Evolutionary conservation across 2,113 vertebrate genomes (phyloP).

Genomic region (Thalassoma bifasciatum): DNA sequence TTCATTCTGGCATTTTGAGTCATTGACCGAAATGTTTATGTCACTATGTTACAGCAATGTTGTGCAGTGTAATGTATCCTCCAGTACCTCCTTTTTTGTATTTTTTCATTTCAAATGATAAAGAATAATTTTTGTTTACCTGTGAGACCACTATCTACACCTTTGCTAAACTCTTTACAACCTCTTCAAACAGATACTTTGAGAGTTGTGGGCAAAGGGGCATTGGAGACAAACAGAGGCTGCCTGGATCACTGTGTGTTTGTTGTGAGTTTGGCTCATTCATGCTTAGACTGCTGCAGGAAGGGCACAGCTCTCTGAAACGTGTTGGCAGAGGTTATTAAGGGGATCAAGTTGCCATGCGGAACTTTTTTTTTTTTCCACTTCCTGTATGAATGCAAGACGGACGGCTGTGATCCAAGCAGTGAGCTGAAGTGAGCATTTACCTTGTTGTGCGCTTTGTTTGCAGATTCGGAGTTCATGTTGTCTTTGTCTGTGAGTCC

Average conservation of each 20-base stretch:
- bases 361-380: not conserved
- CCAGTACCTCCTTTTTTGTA: not conserved
- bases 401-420: not conserved
- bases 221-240: not conserved
- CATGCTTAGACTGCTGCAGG: slow-evolving; percentile 2
- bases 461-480: slow-evolving; percentile 87
- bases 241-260: not conserved
- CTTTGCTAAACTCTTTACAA: not conserved
- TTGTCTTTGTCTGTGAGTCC: slow-evolving; percentile 95
- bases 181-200: not conserved
- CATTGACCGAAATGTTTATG: slow-evolving; percentile 55
- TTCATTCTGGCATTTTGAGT: slow-evolving; percentile 31
- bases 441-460: slow-evolving; percentile 92
- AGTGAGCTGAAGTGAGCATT: slow-evolving; percentile 33
- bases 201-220: accelerated
- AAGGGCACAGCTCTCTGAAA: slow-evolving; percentile 7
- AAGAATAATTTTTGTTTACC: not conserved
- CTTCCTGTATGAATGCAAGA: not conserved
- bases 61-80: not conserved
- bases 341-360: not conserved
- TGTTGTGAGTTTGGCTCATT: slow-evolving; percentile 18
- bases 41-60: not conserved
- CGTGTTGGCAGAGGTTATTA: slow-evolving; percentile 17
- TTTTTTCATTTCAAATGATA: not conserved
- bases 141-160: not conserved